Percentiles rank a stretch among this genome's conserved stretches.
Conservation (phyloP, 2,797 vertebrate genomes). For the Trichosurus vulpecula region DNA sequence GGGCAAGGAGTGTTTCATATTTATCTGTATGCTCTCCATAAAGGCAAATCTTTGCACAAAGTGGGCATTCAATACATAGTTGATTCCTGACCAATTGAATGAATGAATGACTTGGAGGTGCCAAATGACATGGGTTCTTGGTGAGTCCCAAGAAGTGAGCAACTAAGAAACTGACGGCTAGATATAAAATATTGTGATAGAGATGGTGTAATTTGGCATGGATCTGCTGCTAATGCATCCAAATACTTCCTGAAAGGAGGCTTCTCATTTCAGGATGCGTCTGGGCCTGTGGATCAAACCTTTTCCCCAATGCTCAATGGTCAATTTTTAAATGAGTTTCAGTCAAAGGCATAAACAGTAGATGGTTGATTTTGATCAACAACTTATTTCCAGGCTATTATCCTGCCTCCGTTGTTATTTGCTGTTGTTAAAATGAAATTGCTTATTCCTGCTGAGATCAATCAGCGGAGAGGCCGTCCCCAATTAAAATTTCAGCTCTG, state of each 20-base stretch:
- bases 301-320: fast-evolving
- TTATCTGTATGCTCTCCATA: not conserved
- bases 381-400: not conserved
- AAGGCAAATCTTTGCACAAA: not conserved
- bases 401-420: not conserved
- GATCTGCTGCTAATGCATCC: not conserved
- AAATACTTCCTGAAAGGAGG: not conserved
- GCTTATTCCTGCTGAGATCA: not conserved
- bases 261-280: not conserved
- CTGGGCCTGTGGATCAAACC: not conserved
- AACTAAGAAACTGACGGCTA: not conserved
- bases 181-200: not conserved
- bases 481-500: not conserved
- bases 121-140: not conserved
- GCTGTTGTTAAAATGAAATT: not conserved
- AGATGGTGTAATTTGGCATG: not conserved
- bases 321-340: not conserved
- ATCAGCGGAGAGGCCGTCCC: not conserved
- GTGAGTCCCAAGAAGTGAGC: not conserved
- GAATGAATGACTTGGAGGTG: not conserved
- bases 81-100: not conserved
- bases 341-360: fast-evolving
- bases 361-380: not conserved
- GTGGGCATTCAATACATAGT: not conserved
- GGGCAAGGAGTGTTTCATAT: not conserved